Evolutionary conservation across 2,888 invertebrate genomes (phyloP).

Genomic region (Lasioglossum pauxillum): DNA sequence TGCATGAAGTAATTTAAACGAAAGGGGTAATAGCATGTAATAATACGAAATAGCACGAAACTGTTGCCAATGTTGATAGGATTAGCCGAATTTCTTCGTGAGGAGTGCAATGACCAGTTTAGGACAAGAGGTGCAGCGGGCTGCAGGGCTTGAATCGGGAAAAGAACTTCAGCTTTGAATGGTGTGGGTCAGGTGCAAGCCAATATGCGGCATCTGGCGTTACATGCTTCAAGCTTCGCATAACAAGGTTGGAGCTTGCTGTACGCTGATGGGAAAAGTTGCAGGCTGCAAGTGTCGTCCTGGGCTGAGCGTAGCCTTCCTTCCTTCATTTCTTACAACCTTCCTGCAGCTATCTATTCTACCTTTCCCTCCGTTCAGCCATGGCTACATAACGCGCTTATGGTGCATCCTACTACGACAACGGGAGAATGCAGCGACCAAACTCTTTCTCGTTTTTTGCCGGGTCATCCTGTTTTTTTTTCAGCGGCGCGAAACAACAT

Average conservation of each 20-base stretch:
- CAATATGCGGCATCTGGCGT: constrained; percentile 84
- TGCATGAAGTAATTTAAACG: too few relatives aligned
- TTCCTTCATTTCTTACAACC: constrained; percentile 56
- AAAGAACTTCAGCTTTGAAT: constrained; percentile 45
- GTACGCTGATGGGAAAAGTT: constrained; percentile 83
- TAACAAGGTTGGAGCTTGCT: constrained; percentile 82
- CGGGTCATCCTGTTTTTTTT: background rate
- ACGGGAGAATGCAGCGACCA: constrained; percentile 38
- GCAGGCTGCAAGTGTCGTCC: constrained; percentile 78
- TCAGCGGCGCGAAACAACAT: background rate
- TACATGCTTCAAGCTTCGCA: constrained; percentile 83
- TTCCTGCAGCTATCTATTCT: constrained; percentile 44
- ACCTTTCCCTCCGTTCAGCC: constrained; percentile 35
- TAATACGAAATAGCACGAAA: background rate
- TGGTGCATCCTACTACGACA: constrained; percentile 65
- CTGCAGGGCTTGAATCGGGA: constrained; percentile 10
- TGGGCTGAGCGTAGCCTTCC: constrained; percentile 52
- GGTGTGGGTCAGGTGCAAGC: constrained; percentile 74
- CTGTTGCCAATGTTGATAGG: background rate
- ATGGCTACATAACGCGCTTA: constrained; percentile 72
- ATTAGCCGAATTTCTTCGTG: background rate
- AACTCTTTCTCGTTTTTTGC: constrained; percentile 17
- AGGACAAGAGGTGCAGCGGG: background rate
- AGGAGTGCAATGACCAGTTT: background rate
- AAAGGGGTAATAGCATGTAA: too few relatives aligned